Evolutionary conservation across 2,888 invertebrate genomes (phyloP).

Genomic region (Ametastegia equiseti): DNA sequence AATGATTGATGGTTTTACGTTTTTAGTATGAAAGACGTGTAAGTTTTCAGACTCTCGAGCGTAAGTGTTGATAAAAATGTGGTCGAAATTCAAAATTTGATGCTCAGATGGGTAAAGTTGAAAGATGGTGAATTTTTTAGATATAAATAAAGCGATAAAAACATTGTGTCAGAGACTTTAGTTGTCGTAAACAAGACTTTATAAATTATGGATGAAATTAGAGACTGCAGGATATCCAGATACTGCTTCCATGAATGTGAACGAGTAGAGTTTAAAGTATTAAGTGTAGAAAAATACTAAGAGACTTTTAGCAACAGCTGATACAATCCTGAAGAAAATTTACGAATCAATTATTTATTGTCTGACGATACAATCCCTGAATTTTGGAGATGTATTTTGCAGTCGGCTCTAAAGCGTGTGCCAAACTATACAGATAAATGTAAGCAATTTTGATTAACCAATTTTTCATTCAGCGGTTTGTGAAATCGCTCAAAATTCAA

Average conservation of each 20-base stretch:
- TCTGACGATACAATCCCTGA: neutral
- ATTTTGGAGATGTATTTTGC: neutral
- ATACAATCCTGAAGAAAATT: neutral
- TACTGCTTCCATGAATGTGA: neutral
- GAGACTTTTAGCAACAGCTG: slow-evolving; percentile 9
- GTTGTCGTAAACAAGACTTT: slow-evolving; percentile 7
- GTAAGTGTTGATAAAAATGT: neutral
- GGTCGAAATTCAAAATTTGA: neutral
- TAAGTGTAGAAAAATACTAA: neutral
- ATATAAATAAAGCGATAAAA: neutral
- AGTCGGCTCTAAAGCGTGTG: neutral
- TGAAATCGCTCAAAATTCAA: neutral
- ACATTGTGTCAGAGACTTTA: slow-evolving; percentile 12
- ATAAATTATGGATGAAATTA: slow-evolving; percentile 9
- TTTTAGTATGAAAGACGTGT: neutral
- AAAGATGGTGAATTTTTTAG: slow-evolving; percentile 11
- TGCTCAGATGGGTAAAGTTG: neutral
- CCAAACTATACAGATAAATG: slow-evolving; percentile 10
- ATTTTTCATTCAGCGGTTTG: neutral
- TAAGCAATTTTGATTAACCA: neutral
- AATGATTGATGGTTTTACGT: neutral
- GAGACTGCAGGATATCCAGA: neutral
- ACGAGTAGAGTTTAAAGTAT: neutral
- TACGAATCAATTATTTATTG: neutral
- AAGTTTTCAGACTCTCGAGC: too few species aligned